Base-by-base conservation (phyloP, 2,797 vertebrate genomes). In the Sphenopsis melanotis region DNA sequence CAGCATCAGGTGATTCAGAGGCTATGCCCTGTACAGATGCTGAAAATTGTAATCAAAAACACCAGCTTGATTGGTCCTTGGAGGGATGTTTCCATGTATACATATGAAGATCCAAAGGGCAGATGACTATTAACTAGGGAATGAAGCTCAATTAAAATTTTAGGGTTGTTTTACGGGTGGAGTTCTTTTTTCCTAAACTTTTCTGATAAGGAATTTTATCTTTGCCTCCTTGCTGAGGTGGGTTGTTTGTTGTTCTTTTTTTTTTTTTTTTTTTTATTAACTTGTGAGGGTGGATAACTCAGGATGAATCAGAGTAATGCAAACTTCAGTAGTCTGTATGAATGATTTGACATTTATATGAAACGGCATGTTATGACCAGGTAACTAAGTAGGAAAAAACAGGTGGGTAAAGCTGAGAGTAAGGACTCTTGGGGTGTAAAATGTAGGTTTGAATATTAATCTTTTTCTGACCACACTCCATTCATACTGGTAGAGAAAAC, bases 221-320 rank as follows among this genome's bases (percentile, higher is more conserved):
- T 75, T 61, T 68, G 8, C 4, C 6, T 72, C 3, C 23, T 83
- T 63, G 15, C 6, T 44, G 29, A 72, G 6, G 4, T 49, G 2
- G 1, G 2, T 17, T 1, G 12, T 3, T 39, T 4, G 9, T 14
- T 21, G 9, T 21, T 49, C 2, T 20, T n/a, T 19, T 12, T 27
- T 12, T 47, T n/a, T 19, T 12, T 27, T 12, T 47, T 32, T 19
- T 19, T 13, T 30, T 26, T 10, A 32, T 41, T 53, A 57, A 29
- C 12, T 27, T 80, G 16, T 1, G 9, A 60, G 20, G 12, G 12
- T 64, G 2, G 15, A 9, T 12, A 68, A 8, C 5, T 37, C 14
- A 57, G 21, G 16, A 37, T 50, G 34, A 61, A 66, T 74, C 21
- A 44, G 12, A 37, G 11, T 37, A 72, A n/a, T 4, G 3, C 10